These are phyloP conservation scores for Echinometra lucunter DNA, from an alignment of 53 echinoderm and acorn worm genomes.

Conservation along the genomic window DNA sequence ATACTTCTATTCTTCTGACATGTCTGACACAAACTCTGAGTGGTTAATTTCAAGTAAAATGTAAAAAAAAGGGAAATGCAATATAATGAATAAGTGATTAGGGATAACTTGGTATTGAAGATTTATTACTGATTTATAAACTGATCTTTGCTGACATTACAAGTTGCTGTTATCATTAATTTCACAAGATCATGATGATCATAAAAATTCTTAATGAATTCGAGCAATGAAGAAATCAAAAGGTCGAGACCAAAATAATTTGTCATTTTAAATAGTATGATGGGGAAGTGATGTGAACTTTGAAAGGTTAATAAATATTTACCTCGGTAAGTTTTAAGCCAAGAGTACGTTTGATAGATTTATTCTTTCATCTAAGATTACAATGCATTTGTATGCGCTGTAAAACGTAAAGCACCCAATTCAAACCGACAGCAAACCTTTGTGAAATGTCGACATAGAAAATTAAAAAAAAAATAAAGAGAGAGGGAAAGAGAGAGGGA, in stretches of 20 bases:
- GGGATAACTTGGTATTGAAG: not conserved
- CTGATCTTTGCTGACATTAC: not conserved
- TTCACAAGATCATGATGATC: not conserved
- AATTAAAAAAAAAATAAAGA: not conserved
- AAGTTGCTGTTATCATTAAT: not conserved
- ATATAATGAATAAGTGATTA: not conserved
- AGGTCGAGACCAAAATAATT: not conserved
- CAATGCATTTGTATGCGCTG: not conserved
- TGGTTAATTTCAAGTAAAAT: not conserved
- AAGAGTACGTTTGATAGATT: not conserved
- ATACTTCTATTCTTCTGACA: not conserved
- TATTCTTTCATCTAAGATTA: not conserved
- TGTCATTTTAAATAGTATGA: not conserved
- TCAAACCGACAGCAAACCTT: not conserved
- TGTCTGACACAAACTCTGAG: not conserved
- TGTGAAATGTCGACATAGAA: no score
- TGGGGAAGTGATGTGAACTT: not conserved
- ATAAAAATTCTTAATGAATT: not conserved
- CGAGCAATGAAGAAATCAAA: not conserved
- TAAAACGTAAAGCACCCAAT: not conserved
- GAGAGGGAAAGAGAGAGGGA: no score
- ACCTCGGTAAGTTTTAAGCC: conserved; percentile 65
- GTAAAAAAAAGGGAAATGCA: no score
- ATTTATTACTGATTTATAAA: not conserved
- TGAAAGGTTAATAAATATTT: conserved; percentile 54